Conservation (phyloP, 2,888 invertebrate species). For the Psylliodes chrysocephalus region DNA sequence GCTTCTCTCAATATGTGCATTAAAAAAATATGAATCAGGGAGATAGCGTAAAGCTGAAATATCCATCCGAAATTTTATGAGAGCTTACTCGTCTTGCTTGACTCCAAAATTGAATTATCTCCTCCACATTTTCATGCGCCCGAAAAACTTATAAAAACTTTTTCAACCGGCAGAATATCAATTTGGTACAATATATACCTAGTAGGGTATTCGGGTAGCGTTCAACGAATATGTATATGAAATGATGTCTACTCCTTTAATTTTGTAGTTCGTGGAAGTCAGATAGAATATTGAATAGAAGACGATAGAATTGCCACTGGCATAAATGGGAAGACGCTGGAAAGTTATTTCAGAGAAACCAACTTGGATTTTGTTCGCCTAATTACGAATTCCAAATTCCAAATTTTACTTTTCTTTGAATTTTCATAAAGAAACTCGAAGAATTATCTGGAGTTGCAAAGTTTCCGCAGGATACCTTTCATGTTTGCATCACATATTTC, state of each 20-base stretch:
- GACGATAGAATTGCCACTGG: slow-evolving; percentile 24
- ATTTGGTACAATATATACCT: slow-evolving; percentile 30
- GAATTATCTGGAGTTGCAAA: not conserved
- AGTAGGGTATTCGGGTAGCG: slow-evolving; percentile 26
- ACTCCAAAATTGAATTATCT: slow-evolving; percentile 28
- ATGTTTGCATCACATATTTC: too few relatives aligned
- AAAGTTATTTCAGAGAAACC: slow-evolving; percentile 23
- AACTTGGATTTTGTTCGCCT: slow-evolving; percentile 22
- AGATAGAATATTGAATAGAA: slow-evolving; percentile 34
- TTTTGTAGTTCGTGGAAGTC: slow-evolving; percentile 34
- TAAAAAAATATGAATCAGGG: slow-evolving; percentile 7
- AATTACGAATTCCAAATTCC: slow-evolving; percentile 17
- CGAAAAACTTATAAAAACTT: slow-evolving; percentile 33
- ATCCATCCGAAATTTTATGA: slow-evolving; percentile 17
- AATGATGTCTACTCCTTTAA: slow-evolving; percentile 35
- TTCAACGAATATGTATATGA: slow-evolving; percentile 32
- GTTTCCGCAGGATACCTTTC: too few relatives aligned
- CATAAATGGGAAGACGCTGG: slow-evolving; percentile 16
- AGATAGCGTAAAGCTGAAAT: slow-evolving; percentile 6
- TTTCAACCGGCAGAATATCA: slow-evolving; percentile 31
- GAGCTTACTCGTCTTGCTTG: slow-evolving; percentile 8
- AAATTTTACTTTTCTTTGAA: slow-evolving; percentile 11
- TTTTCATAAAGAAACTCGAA: not conserved
- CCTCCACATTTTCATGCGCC: slow-evolving; percentile 29
- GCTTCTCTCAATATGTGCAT: too few relatives aligned